Base-by-base conservation (phyloP, 2,888 invertebrate species). In the Lasioglossum oenotherae region DNA sequence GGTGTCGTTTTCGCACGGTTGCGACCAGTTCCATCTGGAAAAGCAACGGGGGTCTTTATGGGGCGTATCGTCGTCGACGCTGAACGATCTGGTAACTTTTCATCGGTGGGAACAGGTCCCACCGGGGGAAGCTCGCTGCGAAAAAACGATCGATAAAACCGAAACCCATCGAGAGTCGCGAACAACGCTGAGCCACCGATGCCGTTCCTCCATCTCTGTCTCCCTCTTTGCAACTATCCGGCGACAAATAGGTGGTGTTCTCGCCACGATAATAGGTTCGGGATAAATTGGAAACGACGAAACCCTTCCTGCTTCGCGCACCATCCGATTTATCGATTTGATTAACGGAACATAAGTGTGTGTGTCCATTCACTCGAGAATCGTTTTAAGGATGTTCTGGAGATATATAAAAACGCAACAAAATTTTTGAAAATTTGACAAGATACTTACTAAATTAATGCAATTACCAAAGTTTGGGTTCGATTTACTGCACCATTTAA, bases 31-130 rank as follows among this genome's bases (percentile, higher is more conserved):
- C 82, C 85, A 85, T 89, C 85, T 85, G 87, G 88, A 84, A 89
- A 89, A 89, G 84, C 89, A 86, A 89, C 88, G 83, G 88, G 89
- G 87, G 83, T 89, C 86, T 71, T 23, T 86, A 80, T 82, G 83
- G 76, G 69, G 79, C 73, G 82, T 82, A 83, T 82, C 87, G 82
- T 85, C 74, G 82, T 67, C 49, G 74, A 71, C 77, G 80, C 78
- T 82, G 75, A 84, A 87, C 88, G 81, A 88, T 85, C 89, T 77
- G 87, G 83, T 89, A 88, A 90, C 87, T 89, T 89, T 90, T 89
- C 89, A 90, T 87, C 88, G 84, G 79, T 86, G 86, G 74, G 82
- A 90, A 89, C 90, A 88, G 88, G 90, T 90, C 90, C 81, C 88
- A 83, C 90, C 84, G 41, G 72, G 71, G 83, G 84, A 81, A 67